Evolutionary conservation across 2,113 vertebrate species (phyloP), one percentile per base, ranked within the genome.

Genomic region (Pristiophorus japonicus): DNA sequence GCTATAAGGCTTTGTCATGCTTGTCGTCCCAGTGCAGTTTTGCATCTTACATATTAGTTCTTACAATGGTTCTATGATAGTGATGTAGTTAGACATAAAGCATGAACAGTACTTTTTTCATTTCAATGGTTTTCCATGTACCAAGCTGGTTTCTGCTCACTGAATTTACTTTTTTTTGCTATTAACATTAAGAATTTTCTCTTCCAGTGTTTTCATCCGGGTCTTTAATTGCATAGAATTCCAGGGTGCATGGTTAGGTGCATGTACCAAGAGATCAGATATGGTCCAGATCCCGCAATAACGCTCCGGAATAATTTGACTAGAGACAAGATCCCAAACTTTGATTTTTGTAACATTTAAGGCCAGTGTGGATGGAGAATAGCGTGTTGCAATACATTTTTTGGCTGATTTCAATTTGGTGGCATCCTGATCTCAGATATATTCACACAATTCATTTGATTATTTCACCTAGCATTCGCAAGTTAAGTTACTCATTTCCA

Each of bases 1-100:
- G 34, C 88, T 63, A 63, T 38, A 65, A 63, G 18, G 59, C 18
- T 38, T 91, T 92, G 88, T 92, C 34, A 92, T 92, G 88, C 88
- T 92, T 92, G 88, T 92, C 88, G 63, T 63, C 88, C 88, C 88
- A 45, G 6, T 65, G 88, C 59, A 92, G 38, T 92, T 63, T 92
- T 92, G 34, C 88, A 65, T 62, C 59, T 62, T 38, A 65, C 88
- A 92, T n/a, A 92, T 63, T 92, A 92, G 88, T 92, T 63, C 88
- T 22, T 63, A 92, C 18, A 63, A 18, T 92, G 34, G 34, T 63
- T 92, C 88, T n/a, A 42, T 62, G 55, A 92, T 63, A 63, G 6
- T 92, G 88, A 92, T 92, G 88, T 38, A 59, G 34, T n/a, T 38
- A n/a, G 88, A 92, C 55, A 65, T 63, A 63, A 92, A 92, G 34